Percentiles rank a stretch among this genome's conserved stretches.
These are phyloP conservation scores for Paramuricea clavata DNA, from an alignment of 92 coral and sea anemone species.

Conservation along the genomic window DNA sequence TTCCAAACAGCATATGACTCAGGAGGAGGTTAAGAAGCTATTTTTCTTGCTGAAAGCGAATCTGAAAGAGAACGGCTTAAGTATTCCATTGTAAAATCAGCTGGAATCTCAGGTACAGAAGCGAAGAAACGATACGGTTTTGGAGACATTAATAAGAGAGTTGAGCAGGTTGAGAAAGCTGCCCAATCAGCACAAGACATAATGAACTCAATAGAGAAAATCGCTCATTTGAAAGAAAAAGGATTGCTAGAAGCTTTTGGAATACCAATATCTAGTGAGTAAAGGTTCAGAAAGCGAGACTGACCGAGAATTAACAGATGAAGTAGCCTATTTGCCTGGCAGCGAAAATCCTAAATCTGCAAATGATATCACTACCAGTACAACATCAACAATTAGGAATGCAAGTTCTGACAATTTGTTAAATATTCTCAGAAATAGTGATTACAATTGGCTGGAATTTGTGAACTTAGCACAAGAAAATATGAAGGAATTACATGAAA, in stretches of 20 bases:
- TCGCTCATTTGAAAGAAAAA: constrained; percentile 67
- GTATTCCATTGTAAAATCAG: constrained; percentile 29
- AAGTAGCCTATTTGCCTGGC: constrained; percentile 1
- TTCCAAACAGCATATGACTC: constrained; percentile 31
- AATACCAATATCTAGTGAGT: constrained; percentile 50
- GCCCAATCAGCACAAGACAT: constrained; percentile 59
- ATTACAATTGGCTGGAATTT: background rate
- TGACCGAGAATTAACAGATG: constrained; percentile 48
- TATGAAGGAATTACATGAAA: background rate
- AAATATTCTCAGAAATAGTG: background rate
- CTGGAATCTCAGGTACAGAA: constrained; percentile 41
- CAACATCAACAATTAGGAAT: constrained; percentile 2
- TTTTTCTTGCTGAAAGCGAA: constrained; percentile 61
- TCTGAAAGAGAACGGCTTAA: constrained; percentile 50
- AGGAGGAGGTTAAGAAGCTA: constrained; percentile 41
- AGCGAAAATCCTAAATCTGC: constrained; percentile 13
- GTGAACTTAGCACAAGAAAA: background rate
- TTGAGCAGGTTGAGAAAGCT: constrained; percentile 39
- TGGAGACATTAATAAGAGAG: constrained; percentile 21
- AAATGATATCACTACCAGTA: background rate
- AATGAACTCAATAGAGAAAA: constrained; percentile 52
- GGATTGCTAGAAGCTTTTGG: constrained; percentile 56
- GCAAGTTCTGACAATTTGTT: background rate
- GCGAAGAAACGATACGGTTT: constrained; percentile 56
- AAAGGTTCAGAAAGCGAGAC: constrained; percentile 64